These are phyloP conservation scores for Formicarius rufipectus DNA, from an alignment of 2,113 vertebrate genomes.

Conservation along the genomic window DNA sequence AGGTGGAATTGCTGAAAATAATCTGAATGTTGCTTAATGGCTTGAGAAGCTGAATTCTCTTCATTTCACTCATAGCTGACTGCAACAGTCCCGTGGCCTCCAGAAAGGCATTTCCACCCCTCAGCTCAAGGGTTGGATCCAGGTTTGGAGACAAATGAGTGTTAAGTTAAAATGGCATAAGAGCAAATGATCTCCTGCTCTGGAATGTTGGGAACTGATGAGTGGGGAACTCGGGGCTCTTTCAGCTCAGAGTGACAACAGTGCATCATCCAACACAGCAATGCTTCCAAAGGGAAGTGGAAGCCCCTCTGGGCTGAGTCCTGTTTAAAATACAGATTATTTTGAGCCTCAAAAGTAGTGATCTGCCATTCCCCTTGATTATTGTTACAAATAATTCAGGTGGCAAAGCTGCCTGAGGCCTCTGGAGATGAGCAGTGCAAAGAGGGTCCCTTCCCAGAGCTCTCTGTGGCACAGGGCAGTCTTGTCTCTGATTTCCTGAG, in stretches of 20 bases:
- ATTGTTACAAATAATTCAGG: too few species aligned
- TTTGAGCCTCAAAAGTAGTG: neutral
- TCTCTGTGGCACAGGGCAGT: neutral
- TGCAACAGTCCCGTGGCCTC: neutral
- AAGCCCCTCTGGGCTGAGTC: neutral
- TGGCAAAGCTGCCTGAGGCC: neutral
- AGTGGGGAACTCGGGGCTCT: neutral
- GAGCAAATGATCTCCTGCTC: neutral
- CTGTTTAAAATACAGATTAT: neutral
- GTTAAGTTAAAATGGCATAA: neutral
- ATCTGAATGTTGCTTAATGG: conserved; percentile 7
- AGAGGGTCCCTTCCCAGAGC: neutral
- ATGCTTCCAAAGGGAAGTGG: neutral
- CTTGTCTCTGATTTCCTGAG: neutral
- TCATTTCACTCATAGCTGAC: neutral
- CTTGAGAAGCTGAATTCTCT: conserved; percentile 11
- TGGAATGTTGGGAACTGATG: neutral
- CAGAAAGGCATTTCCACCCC: neutral
- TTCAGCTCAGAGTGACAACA: neutral
- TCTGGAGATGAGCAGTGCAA: neutral
- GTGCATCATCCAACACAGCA: neutral
- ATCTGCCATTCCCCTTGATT: neutral
- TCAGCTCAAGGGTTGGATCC: neutral
- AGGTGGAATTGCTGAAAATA: conserved; percentile 7
- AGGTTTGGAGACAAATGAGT: neutral